Evolutionary conservation across 2,113 vertebrate genomes (phyloP).

Genomic region (Cygnus buccinator): DNA sequence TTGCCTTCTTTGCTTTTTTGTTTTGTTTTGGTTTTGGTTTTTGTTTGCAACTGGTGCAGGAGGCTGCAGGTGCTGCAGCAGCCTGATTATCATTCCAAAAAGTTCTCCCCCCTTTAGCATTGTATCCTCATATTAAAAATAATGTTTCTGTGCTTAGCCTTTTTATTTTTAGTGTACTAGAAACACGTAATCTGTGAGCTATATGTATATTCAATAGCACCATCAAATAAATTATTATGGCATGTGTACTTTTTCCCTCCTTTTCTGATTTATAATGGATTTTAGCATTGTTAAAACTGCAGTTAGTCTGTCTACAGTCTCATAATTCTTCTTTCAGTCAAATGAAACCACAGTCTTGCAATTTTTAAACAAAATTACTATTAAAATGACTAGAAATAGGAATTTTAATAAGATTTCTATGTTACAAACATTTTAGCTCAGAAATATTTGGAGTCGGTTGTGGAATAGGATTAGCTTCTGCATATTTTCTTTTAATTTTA

Average conservation of each 20-base stretch:
- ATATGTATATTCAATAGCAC: slow-evolving; percentile 56
- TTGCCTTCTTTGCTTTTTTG: neutral
- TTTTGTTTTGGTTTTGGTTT: neutral
- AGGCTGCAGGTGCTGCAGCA: neutral
- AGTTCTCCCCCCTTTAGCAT: slow-evolving; percentile 8
- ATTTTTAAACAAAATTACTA: slow-evolving; percentile 50
- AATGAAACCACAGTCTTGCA: slow-evolving; percentile 33
- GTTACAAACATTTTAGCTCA: slow-evolving; percentile 41
- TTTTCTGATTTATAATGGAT: slow-evolving; percentile 63
- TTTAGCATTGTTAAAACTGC: slow-evolving; percentile 61
- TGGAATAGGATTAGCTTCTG: slow-evolving; percentile 13
- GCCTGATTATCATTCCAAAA: slow-evolving; percentile 46
- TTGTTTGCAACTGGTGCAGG: neutral
- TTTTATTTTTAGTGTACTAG: slow-evolving; percentile 56
- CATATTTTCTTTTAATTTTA: slow-evolving; percentile 56
- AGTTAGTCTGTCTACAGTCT: slow-evolving; percentile 43
- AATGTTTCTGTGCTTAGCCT: slow-evolving; percentile 29
- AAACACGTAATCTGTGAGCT: slow-evolving; percentile 54
- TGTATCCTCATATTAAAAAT: slow-evolving; percentile 48
- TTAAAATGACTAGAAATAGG: slow-evolving; percentile 44
- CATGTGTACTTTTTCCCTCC: slow-evolving; percentile 43
- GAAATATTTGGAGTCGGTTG: slow-evolving; percentile 8
- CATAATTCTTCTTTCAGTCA: slow-evolving; percentile 41
- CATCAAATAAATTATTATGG: slow-evolving; percentile 62
- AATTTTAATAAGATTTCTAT: slow-evolving; percentile 46